phyloP scores from a whole-genome alignment of 2,113 vertebrate genomes.

The Desmodus rotundus region DNA sequence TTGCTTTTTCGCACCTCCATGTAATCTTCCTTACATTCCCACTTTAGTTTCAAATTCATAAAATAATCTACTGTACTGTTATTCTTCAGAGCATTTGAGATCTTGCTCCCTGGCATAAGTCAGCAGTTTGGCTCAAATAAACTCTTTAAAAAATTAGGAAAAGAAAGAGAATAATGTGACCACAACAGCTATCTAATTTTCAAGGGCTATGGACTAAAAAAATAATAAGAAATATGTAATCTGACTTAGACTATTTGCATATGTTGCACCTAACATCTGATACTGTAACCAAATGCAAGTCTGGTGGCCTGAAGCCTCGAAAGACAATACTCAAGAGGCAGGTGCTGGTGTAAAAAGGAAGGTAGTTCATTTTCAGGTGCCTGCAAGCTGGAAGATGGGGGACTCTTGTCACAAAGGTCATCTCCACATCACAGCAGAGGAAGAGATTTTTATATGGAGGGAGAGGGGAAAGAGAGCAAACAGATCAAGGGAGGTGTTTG shows the following conservation, averaged over 20 bases:
- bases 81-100: neutral
- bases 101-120: neutral
- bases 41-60: neutral
- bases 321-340: too few relatives aligned
- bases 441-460: too few relatives aligned
- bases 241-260: neutral
- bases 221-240: neutral
- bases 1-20: neutral
- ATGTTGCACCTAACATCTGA: neutral
- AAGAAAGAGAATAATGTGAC: neutral
- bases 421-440: too few relatives aligned
- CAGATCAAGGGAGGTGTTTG: too few relatives aligned
- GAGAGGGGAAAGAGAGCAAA: too few relatives aligned
- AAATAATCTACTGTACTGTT: neutral
- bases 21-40: neutral
- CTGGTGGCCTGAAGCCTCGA: too few relatives aligned
- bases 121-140: neutral
- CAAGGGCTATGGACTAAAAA: neutral
- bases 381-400: too few relatives aligned
- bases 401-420: too few relatives aligned
- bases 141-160: neutral
- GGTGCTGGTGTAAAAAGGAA: too few relatives aligned
- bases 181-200: neutral
- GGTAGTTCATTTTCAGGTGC: too few relatives aligned
- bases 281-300: neutral